phyloP scores from a whole-genome alignment of 2,888 invertebrate genomes.

The Cephalotes varians region DNA sequence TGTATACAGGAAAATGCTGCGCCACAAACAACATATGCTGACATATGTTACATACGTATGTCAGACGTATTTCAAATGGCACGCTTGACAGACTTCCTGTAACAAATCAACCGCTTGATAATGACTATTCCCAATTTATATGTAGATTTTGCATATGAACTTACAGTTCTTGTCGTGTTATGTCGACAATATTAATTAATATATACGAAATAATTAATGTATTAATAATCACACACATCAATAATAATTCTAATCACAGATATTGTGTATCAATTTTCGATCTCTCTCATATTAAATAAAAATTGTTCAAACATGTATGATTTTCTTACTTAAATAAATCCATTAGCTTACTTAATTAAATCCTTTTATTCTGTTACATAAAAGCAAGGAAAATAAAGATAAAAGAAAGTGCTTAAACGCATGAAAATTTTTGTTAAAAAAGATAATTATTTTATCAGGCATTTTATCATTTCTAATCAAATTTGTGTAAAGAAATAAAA shows the following conservation, averaged over 20 bases:
- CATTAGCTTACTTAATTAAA: neutral
- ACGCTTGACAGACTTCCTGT: conserved; percentile 9
- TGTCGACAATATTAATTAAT: neutral
- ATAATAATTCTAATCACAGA: neutral
- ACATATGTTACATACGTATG: neutral
- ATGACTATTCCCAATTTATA: conserved; percentile 17
- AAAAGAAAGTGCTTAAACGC: neutral
- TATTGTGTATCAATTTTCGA: neutral
- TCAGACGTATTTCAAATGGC: neutral
- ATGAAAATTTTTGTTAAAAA: neutral
- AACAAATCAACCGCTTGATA: conserved; percentile 16
- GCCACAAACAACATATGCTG: neutral
- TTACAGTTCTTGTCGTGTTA: conserved; percentile 15
- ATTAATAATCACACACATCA: neutral
- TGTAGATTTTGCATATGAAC: neutral
- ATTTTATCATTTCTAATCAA: neutral
- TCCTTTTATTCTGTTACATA: neutral
- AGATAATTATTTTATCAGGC: neutral
- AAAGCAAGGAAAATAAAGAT: neutral
- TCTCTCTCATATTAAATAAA: neutral
- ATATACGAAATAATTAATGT: neutral
- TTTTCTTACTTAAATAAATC: neutral
- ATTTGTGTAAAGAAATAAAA: neutral
- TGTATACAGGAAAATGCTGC: neutral
- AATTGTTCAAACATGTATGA: neutral